Evolutionary conservation across 2,113 vertebrate genomes (phyloP), one percentile per base, ranked within the genome.

Genomic region (Turdus rufiventris): DNA sequence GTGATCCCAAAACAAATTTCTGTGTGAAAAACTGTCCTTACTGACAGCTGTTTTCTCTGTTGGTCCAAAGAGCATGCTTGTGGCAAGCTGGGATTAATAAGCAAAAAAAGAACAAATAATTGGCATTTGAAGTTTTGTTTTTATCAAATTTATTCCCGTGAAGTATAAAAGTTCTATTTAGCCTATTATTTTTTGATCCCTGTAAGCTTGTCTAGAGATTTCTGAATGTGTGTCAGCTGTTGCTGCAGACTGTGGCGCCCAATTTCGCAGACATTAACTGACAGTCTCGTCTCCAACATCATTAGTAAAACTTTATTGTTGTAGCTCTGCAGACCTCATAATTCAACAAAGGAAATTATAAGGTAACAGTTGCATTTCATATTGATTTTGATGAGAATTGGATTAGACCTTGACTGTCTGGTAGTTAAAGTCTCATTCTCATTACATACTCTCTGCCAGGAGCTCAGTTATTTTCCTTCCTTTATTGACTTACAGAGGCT

Each of bases 321-420:
- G 16, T 20, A 83, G 29, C n/a, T 91, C 33, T 76, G 56, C n/a
- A 80, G 63, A 80, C 25, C 28, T 72, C 63, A 66, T 57, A 33
- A 61, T 74, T 94, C 68, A 77, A 11, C 66, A 50, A 68, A 76
- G 63, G 54, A 91, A 91, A 83, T 76, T 19, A 45, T 61, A 88
- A 88, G 25, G 19, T 48, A 72, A 61, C 36, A 88, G 42, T 62
- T 61, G 50, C 34, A 84, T 80, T 94, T 85, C 40, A 23, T 88
- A 88, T 88, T 85, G 71, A 82, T 84, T 87, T 95, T 89, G 17
- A 87, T 95, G 68, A 75, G 66, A 85, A 87, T 47, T 91, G 66
- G 43, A 79, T 85, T 53, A 93, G 66, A 85, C 31, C 33, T 75
- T 88, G 42, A 56, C 56, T 51, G 43, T 42, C 67, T 89, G n/a